Conservation (phyloP, 2,888 invertebrate genomes). For the Synergus itoensis region DNA sequence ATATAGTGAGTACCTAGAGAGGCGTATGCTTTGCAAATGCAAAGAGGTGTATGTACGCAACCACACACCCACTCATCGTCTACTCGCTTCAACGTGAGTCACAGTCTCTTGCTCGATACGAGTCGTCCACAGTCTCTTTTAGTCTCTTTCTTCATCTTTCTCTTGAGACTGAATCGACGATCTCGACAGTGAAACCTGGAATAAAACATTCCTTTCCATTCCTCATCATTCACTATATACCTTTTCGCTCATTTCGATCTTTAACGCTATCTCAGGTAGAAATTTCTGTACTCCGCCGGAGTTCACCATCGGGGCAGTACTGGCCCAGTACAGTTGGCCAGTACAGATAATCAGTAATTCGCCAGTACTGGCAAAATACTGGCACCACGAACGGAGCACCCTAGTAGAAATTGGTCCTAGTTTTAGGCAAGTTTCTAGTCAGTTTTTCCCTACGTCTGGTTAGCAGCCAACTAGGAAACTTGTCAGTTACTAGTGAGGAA, state of each 20-base stretch:
- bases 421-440: no score
- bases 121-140: conserved; percentile 1
- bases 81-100: conserved; percentile 61
- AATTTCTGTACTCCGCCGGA: no score
- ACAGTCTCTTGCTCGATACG: conserved; percentile 42
- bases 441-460: no score
- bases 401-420: no score
- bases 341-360: no score
- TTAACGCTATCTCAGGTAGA: no score
- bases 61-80: conserved; percentile 60
- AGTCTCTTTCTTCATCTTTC: background rate
- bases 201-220: conserved; percentile 9
- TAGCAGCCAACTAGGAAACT: no score
- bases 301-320: no score
- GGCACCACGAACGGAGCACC: no score
- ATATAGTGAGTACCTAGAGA: background rate
- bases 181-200: conserved; percentile 7
- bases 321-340: no score
- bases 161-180: conserved; percentile 5
- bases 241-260: conserved; percentile 1
- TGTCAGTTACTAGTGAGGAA: no score
- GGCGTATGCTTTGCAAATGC: conserved; percentile 24
- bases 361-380: no score
- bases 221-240: background rate
- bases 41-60: conserved; percentile 50